Conservation (phyloP, 2,113 vertebrate species). For the Oostethus manadensis region DNA sequence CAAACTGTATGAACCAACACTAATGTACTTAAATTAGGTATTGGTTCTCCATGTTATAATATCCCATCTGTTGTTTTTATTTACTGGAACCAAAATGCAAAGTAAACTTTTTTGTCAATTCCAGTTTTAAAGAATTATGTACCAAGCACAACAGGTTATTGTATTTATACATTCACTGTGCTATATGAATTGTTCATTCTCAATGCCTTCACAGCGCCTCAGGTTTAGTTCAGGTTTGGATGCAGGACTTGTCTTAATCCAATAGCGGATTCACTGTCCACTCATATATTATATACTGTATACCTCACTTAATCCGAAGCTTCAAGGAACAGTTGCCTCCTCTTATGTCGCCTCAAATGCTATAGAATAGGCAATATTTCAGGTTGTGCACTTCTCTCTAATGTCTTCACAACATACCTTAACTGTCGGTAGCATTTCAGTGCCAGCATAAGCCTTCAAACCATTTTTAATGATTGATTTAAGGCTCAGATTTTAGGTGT, state of each 20-base stretch:
- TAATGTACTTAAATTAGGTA: slow-evolving; percentile 14
- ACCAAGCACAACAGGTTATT: slow-evolving; percentile 8
- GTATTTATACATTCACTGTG: slow-evolving; percentile 2
- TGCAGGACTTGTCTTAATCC: slow-evolving; percentile 23
- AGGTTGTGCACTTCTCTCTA: slow-evolving; percentile 28
- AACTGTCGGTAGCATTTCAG: slow-evolving; percentile 35
- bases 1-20: slow-evolving; percentile 8
- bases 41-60: slow-evolving; percentile 7
- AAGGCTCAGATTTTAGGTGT: slow-evolving; percentile 24
- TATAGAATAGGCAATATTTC: slow-evolving; percentile 29
- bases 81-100: not conserved
- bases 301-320: slow-evolving; percentile 48
- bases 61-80: slow-evolving; percentile 3
- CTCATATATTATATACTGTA: slow-evolving; percentile 6
- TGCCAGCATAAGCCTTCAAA: slow-evolving; percentile 34
- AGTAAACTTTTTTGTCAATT: not conserved
- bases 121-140: not conserved
- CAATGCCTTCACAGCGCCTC: slow-evolving; percentile 47
- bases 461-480: slow-evolving; percentile 18
- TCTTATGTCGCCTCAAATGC: slow-evolving; percentile 20
- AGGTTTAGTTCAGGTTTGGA: slow-evolving; percentile 34
- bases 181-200: slow-evolving; percentile 13
- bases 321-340: slow-evolving; percentile 27
- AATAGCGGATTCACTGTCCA: slow-evolving; percentile 19
- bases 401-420: slow-evolving; percentile 47